Evolutionary conservation across 2,888 invertebrate genomes (phyloP), one percentile per base, ranked within the genome.

Genomic region (Andrena dorsata): DNA sequence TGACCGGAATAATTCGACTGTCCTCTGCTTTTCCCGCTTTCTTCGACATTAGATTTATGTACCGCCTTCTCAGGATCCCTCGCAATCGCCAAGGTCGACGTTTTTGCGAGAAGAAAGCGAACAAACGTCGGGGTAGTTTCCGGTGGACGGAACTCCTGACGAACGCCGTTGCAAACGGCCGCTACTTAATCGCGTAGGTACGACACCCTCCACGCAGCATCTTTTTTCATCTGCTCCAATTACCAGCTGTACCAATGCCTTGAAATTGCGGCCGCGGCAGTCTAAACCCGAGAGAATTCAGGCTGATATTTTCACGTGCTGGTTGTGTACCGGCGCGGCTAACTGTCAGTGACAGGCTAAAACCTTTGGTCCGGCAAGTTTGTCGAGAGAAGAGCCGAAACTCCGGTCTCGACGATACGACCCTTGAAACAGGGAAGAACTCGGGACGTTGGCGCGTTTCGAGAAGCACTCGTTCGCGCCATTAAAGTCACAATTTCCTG

Each of bases 191-290:
- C 78, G 73, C 73, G 60, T 10, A n/a, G n/a, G n/a, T n/a, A 20
- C 51, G 30, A 32, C 30, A 63, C 47, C 20, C 60, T 32, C 66
- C 30, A 56, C 69, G 76, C 49, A 35, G 79, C 70, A 61, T 82
- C 64, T 73, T 83, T 82, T 82, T 73, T 82, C 76, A 78, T 56
- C 71, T 30, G 20, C 47, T 80, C 71, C 79, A 78, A 80, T 80
- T 78, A 80, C 80, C 60, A 41, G 10, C 23, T 13, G n/a, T 32
- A 53, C 20, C 74, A 30, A 28, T 28, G 41, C 3, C 23, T 41
- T 20, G 65, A 60, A 80, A 78, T 71, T 79, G 41, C 79, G 13
- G 60, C 51, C 71, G 60, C 79, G 26, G 60, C 53, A 49, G 69
- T 30, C 26, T 4, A 23, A 30, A 32, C 26, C 65, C 16, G 10